phyloP scores from a whole-genome alignment of 2,888 invertebrate genomes.

The Eulithis prunata region DNA sequence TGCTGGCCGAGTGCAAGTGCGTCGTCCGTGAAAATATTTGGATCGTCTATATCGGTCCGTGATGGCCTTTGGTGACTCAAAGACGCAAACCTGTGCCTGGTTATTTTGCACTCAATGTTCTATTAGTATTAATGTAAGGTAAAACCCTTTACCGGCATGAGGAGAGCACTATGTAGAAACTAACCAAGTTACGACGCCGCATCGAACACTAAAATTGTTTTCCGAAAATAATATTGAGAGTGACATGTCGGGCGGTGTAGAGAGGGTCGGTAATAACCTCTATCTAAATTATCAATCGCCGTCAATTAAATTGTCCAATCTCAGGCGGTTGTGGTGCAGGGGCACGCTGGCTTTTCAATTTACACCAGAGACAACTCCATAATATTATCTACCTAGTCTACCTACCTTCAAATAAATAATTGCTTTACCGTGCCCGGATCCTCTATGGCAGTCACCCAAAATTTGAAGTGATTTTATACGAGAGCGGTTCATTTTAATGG shows the following conservation, averaged over 20 bases:
- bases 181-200: neutral
- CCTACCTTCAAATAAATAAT: slow-evolving; percentile 47
- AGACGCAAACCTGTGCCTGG: slow-evolving; percentile 56
- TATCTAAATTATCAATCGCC: slow-evolving; percentile 71
- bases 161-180: neutral
- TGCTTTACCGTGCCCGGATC: slow-evolving; percentile 35
- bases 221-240: slow-evolving; percentile 39
- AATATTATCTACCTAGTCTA: slow-evolving; percentile 34
- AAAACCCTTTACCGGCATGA: neutral
- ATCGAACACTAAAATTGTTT: slow-evolving; percentile 19
- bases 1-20: slow-evolving; percentile 60
- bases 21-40: slow-evolving; percentile 79
- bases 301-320: slow-evolving; percentile 69
- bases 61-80: slow-evolving; percentile 77
- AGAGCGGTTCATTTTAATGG: slow-evolving; percentile 30
- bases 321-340: slow-evolving; percentile 52
- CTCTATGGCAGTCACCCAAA: slow-evolving; percentile 35
- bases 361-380: slow-evolving; percentile 55
- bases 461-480: slow-evolving; percentile 33
- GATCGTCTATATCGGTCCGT: slow-evolving; percentile 75
- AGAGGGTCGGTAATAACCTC: slow-evolving; percentile 53
- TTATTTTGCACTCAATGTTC: slow-evolving; percentile 45
- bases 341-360: slow-evolving; percentile 67
- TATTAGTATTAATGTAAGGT: slow-evolving; percentile 5
- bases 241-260: slow-evolving; percentile 38